A percentile compares a stretch with the other conserved stretches of the same genome.
Conservation (phyloP, 1,140 invertebrate genomes). For the Lucilia sericata region DNA sequence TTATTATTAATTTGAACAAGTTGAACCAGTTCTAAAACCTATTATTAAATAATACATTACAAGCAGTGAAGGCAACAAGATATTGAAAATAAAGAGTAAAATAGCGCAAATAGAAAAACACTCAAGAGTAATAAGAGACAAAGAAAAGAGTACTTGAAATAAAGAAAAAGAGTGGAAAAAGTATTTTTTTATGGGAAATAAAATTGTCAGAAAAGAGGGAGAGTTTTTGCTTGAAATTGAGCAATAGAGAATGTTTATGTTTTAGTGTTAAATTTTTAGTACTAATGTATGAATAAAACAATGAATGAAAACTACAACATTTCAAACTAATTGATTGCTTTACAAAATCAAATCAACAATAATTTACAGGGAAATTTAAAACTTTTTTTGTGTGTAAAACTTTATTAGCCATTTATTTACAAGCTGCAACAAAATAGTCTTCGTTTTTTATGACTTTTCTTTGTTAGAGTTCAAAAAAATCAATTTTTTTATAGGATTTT, state of each 20-base stretch:
- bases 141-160: neutral
- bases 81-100: neutral
- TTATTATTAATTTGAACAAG: slow-evolving; percentile 44
- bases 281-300: neutral
- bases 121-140: neutral
- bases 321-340: no score
- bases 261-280: neutral
- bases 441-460: neutral
- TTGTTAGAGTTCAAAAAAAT: neutral
- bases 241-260: neutral
- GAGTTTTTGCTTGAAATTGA: neutral
- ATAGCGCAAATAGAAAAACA: neutral
- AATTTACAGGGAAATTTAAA: no score
- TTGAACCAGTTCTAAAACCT: slow-evolving; percentile 40
- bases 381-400: neutral
- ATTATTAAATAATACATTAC: slow-evolving; percentile 39
- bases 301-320: neutral
- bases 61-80: neutral
- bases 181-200: no score
- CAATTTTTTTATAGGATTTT: neutral
- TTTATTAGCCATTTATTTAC: neutral
- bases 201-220: no score
- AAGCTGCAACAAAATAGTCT: neutral
- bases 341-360: no score
- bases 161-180: no score